phyloP scores from a whole-genome alignment of 2,888 invertebrate species.

The Dichetophora obliterata region DNA sequence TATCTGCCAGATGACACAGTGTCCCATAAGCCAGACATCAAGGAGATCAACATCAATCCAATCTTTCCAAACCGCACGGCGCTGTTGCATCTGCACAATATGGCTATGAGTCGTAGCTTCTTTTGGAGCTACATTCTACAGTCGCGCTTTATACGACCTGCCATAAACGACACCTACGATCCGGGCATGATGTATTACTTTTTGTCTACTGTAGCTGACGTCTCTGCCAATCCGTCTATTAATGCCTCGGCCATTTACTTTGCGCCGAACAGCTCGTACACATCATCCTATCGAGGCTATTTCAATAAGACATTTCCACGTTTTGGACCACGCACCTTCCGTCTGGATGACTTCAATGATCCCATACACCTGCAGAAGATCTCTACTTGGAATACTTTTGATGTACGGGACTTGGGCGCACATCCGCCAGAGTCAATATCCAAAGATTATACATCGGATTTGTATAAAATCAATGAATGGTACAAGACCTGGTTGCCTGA shows the following conservation, averaged over 20 bases:
- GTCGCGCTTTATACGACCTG: slow-evolving; percentile 89
- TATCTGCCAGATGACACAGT: slow-evolving; percentile 87
- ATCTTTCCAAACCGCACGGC: slow-evolving; percentile 95
- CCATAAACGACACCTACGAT: slow-evolving; percentile 92
- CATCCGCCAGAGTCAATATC: slow-evolving; percentile 83
- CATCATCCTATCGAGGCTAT: slow-evolving; percentile 93
- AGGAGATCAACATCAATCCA: slow-evolving; percentile 94
- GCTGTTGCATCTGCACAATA: slow-evolving; percentile 92
- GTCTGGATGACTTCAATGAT: slow-evolving; percentile 94
- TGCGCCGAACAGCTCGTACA: slow-evolving; percentile 92
- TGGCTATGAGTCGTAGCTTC: slow-evolving; percentile 95
- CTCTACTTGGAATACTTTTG: slow-evolving; percentile 94
- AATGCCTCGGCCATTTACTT: slow-evolving; percentile 96
- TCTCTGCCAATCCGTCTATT: slow-evolving; percentile 90
- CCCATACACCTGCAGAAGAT: slow-evolving; percentile 95
- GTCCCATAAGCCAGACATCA: slow-evolving; percentile 92
- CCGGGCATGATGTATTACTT: slow-evolving; percentile 99
- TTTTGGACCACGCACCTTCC: slow-evolving; percentile 93
- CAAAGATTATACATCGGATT: slow-evolving; percentile 90
- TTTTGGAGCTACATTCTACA: slow-evolving; percentile 96
- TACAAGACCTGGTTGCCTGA: slow-evolving; percentile 94
- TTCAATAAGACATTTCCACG: slow-evolving; percentile 95
- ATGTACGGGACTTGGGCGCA: slow-evolving; percentile 87
- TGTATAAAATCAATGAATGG: slow-evolving; percentile 95
- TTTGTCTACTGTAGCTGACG: slow-evolving; percentile 93